Evolutionary conservation across 2,888 invertebrate species (phyloP).

Genomic region (Idaea biselata): DNA sequence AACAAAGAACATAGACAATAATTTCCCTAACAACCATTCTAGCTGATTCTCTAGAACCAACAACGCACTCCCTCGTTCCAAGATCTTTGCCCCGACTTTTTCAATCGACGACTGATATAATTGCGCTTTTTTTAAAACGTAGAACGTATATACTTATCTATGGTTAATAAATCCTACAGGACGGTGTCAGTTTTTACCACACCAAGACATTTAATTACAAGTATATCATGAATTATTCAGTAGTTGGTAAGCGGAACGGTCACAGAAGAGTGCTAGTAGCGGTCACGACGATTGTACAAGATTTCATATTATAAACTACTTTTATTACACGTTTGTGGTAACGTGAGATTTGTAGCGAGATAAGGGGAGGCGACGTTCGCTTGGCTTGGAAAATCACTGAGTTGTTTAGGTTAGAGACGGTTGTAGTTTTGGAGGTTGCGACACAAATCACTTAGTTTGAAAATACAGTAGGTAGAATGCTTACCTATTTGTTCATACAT

Average conservation of each 20-base stretch:
- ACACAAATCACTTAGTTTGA: background rate
- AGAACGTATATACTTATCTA: conserved; percentile 6
- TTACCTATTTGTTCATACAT: no score
- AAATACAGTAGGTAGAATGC: background rate
- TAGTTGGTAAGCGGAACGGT: conserved; percentile 67
- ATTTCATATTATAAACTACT: conserved; percentile 28
- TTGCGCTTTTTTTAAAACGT: conserved; percentile 2
- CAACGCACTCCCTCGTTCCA: conserved; percentile 3
- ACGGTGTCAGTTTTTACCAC: conserved; percentile 30
- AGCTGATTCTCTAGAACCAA: background rate
- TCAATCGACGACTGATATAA: background rate
- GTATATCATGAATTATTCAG: conserved; percentile 71
- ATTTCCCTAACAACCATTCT: background rate
- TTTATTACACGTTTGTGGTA: conserved; percentile 25
- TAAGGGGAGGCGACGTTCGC: background rate
- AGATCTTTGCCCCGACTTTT: conserved; percentile 15
- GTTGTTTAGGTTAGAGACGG: background rate
- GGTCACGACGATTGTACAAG: conserved; percentile 46
- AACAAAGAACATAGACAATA: background rate
- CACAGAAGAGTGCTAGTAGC: conserved; percentile 69
- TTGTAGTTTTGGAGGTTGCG: background rate
- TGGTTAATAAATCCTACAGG: conserved; percentile 24
- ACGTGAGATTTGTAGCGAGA: conserved; percentile 2
- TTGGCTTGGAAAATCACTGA: background rate
- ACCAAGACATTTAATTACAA: conserved; percentile 30